phyloP scores from a whole-genome alignment of 1,140 invertebrate genomes.

The Solenopsis fugax region DNA sequence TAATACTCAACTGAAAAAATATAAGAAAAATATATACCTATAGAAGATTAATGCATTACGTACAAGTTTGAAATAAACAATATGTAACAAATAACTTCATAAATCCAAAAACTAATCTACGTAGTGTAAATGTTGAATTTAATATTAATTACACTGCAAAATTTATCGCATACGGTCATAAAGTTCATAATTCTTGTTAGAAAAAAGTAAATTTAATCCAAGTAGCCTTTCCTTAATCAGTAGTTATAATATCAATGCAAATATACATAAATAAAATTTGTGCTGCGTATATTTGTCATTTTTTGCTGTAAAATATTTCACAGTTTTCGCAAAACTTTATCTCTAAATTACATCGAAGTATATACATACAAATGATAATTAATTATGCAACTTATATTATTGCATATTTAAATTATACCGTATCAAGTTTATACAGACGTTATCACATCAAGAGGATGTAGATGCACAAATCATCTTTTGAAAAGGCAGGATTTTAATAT shows the following conservation, averaged over 20 bases:
- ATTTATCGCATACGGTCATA: neutral
- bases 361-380: neutral
- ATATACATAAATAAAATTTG: too few relatives aligned
- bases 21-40: neutral
- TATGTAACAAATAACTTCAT: neutral
- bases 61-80: constrained; percentile 6
- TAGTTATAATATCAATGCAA: too few relatives aligned
- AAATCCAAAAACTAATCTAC: neutral
- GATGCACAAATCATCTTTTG: too few relatives aligned
- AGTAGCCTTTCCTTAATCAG: neutral
- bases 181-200: neutral
- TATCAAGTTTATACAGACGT: too few relatives aligned
- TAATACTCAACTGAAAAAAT: neutral
- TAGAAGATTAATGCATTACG: neutral
- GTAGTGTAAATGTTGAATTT: neutral
- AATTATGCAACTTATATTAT: neutral
- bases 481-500: too few relatives aligned
- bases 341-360: neutral
- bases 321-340: neutral
- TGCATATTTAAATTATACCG: too few relatives aligned
- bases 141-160: neutral
- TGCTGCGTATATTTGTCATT: neutral
- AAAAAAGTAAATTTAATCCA: neutral
- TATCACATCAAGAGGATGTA: too few relatives aligned
- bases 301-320: neutral